Conservation (phyloP, 2,113 vertebrate species). For the Naja naja region DNA sequence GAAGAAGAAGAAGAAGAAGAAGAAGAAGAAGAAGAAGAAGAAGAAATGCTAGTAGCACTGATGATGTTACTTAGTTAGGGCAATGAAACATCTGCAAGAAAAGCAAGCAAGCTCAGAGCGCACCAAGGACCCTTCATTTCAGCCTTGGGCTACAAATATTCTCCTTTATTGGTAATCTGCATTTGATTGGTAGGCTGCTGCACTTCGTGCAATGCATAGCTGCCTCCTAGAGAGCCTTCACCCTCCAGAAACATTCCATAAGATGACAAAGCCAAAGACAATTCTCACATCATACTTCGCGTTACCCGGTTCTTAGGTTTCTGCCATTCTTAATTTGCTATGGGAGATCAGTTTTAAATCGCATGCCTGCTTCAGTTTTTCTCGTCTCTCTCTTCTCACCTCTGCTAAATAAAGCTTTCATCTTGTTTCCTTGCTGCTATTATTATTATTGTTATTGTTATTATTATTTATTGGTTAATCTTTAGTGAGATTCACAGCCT, state of each 20-base stretch:
- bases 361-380: neutral
- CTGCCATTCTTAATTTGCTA: neutral
- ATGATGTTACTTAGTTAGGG: too few species aligned
- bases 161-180: neutral
- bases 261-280: neutral
- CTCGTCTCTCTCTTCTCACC: neutral
- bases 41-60: too few species aligned
- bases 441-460: neutral
- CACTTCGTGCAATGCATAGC: neutral
- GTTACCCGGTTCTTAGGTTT: neutral
- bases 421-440: neutral
- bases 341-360: neutral
- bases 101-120: too few species aligned
- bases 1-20: too few species aligned
- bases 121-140: too few species aligned
- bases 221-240: neutral
- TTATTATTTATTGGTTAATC: too few species aligned
- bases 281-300: neutral
- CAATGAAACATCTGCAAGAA: too few species aligned
- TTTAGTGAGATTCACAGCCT: too few species aligned
- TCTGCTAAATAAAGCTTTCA: neutral
- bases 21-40: too few species aligned
- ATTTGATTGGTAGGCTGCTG: neutral
- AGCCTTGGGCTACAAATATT: too few species aligned
- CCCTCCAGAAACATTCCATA: neutral